Evolutionary conservation across 2,797 vertebrate species (phyloP), one percentile per base, ranked within the genome.

Genomic region (Cichlasoma orientale): DNA sequence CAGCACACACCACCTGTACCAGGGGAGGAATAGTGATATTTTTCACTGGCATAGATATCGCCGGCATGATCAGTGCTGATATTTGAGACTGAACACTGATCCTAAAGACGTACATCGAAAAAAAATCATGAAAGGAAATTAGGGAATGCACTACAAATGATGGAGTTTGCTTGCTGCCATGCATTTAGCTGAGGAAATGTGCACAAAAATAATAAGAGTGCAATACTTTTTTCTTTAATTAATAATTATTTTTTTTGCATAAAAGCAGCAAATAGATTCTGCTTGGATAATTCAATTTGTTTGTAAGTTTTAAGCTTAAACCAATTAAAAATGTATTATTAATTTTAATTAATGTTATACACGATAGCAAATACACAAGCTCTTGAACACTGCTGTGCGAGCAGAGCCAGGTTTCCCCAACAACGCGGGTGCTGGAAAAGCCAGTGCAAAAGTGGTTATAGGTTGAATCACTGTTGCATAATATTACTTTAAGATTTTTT

Each of bases 391-490:
- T 75, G 41, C 41, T 54, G 41, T 55, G 55, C 27, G 41, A 68
- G 41, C 61, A 68, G 25, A 52, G 44, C n/a, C 44, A 31, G 18
- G 25, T 31, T 50, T 68, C 44, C 44, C 47, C 25, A 52, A 50
- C n/a, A 25, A 68, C 11, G 10, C 19, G 44, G 63, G 50, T 0
- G 0, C 44, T 52, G 44, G 4, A 27, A 50, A 68, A 68, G 16
- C n/a, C 53, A 58, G 71, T 68, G 8, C 29, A 79, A 52, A 85
- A 66, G 56, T 38, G 33, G 29, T 66, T 71, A 50, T 21, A 56
- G 41, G 52, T 75, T 77, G 59, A 80, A 78, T 80, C 52, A 56
- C 56, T 81, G 63, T 86, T 83, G 72, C 72, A 80, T 63, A 56
- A 58, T 77, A 74, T 82, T 82, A 78, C 52, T 75, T 75, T 50